Conservation (phyloP, 2,113 vertebrate species). For the Furnarius figulus region DNA sequence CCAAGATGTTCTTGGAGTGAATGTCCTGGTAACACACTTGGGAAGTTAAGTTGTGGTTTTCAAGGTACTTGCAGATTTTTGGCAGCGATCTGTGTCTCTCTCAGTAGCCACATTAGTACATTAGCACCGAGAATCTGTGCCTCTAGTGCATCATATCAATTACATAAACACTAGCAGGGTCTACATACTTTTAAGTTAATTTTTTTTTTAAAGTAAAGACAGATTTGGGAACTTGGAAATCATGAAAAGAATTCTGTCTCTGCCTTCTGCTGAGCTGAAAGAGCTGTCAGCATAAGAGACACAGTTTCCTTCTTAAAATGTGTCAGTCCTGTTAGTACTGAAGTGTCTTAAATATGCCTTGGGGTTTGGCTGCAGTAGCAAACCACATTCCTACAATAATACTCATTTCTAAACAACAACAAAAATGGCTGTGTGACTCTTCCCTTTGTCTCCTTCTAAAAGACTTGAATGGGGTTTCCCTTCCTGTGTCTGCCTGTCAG, state of each 20-base stretch:
- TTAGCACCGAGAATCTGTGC: neutral
- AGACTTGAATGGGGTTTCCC: neutral
- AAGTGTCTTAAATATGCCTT: neutral
- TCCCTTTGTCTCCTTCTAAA: neutral
- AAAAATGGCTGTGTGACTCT: neutral
- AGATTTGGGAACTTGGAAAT: neutral
- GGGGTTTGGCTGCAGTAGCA: neutral
- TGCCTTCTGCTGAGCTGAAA: neutral
- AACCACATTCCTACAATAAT: neutral
- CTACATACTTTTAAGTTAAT: neutral
- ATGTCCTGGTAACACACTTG: neutral
- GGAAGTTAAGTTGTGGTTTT: neutral
- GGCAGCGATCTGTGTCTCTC: neutral
- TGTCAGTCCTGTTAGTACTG: neutral
- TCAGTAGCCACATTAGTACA: neutral
- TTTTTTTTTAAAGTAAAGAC: neutral
- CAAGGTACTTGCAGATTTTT: neutral
- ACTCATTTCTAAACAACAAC: neutral
- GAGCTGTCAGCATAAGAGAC: neutral
- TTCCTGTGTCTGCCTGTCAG: neutral
- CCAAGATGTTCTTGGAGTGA: neutral
- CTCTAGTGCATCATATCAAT: neutral
- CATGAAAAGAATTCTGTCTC: neutral
- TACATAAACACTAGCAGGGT: neutral
- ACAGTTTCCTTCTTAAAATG: neutral